A percentile compares a stretch with the other conserved stretches of the same genome.
These are phyloP conservation scores for Samia ricini DNA, from an alignment of 1,140 invertebrate species.

Conservation along the genomic window DNA sequence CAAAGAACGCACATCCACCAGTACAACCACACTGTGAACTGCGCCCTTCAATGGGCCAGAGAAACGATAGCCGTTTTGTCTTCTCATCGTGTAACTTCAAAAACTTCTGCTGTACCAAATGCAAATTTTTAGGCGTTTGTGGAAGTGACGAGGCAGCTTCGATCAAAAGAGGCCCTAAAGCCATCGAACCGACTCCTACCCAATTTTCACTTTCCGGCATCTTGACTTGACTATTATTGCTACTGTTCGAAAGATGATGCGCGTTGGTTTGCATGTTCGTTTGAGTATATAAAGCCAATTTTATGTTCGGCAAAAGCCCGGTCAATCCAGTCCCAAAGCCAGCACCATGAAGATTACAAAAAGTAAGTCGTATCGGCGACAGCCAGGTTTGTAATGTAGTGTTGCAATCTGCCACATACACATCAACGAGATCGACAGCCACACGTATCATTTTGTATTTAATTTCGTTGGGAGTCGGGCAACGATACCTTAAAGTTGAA, in stretches of 20 bases:
- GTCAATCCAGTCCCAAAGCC: slow-evolving; percentile 94
- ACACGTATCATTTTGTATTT: slow-evolving; percentile 97
- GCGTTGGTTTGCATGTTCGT: slow-evolving; percentile 68
- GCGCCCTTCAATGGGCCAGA: slow-evolving; percentile 88
- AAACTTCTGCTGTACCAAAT: slow-evolving; percentile 91
- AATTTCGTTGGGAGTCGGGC: slow-evolving; percentile 92
- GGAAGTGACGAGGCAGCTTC: slow-evolving; percentile 93
- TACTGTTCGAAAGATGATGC: slow-evolving; percentile 61
- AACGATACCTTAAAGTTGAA: slow-evolving; percentile 84
- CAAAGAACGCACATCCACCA: slow-evolving; percentile 97
- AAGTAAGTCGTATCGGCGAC: slow-evolving; percentile 91
- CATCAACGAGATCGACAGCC: slow-evolving; percentile 93
- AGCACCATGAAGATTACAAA: slow-evolving; percentile 96
- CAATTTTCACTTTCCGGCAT: slow-evolving; percentile 84
- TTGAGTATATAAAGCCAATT: slow-evolving; percentile 67
- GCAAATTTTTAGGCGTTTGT: slow-evolving; percentile 85
- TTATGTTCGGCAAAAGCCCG: slow-evolving; percentile 87
- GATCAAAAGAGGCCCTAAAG: slow-evolving; percentile 93
- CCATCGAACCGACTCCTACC: slow-evolving; percentile 95
- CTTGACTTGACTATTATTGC: slow-evolving; percentile 59
- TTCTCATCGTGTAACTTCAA: slow-evolving; percentile 92
- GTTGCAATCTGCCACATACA: slow-evolving; percentile 93
- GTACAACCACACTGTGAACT: slow-evolving; percentile 93
- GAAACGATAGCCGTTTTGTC: slow-evolving; percentile 94
- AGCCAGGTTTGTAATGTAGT: slow-evolving; percentile 93